These are phyloP conservation scores for Dendrocopos noguchii DNA, from an alignment of 2,113 vertebrate genomes.

Conservation along the genomic window DNA sequence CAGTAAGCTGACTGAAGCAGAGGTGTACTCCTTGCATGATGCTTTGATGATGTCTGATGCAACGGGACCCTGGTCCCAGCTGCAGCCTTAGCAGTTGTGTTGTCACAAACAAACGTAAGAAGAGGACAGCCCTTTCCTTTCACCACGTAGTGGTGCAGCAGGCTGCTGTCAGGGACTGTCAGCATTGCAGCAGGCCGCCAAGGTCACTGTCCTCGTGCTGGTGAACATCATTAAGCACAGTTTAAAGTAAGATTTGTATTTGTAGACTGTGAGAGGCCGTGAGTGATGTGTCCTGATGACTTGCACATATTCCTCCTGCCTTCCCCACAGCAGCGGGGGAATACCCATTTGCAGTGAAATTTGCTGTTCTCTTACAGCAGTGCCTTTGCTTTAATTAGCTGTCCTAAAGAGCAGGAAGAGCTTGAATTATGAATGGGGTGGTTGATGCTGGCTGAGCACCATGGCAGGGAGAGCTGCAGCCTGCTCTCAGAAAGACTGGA, in stretches of 20 bases:
- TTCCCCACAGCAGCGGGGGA: conserved; percentile 6
- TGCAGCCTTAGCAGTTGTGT: not conserved
- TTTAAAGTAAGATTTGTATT: not conserved
- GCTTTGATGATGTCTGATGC: not conserved
- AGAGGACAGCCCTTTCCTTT: not conserved
- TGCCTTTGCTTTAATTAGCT: conserved; percentile 28
- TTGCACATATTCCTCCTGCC: not conserved
- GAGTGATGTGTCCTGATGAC: conserved; percentile 18
- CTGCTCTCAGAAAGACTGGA: not conserved
- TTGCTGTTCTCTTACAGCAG: conserved; percentile 43
- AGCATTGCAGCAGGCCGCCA: not conserved
- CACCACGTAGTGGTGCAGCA: not conserved
- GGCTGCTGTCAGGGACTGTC: not conserved
- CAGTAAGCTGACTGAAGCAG: not conserved
- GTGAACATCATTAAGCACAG: not conserved
- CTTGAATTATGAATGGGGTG: not conserved
- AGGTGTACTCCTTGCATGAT: not conserved
- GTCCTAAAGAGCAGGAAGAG: not conserved
- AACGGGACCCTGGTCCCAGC: not conserved
- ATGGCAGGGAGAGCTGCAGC: not conserved
- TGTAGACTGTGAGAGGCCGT: not conserved
- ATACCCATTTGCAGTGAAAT: not conserved
- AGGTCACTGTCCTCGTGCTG: not conserved
- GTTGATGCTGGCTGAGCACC: conserved; percentile 5
- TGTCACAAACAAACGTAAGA: not conserved